phyloP scores from a whole-genome alignment of 2,888 invertebrate genomes.

The Hydropsyche betteni region DNA sequence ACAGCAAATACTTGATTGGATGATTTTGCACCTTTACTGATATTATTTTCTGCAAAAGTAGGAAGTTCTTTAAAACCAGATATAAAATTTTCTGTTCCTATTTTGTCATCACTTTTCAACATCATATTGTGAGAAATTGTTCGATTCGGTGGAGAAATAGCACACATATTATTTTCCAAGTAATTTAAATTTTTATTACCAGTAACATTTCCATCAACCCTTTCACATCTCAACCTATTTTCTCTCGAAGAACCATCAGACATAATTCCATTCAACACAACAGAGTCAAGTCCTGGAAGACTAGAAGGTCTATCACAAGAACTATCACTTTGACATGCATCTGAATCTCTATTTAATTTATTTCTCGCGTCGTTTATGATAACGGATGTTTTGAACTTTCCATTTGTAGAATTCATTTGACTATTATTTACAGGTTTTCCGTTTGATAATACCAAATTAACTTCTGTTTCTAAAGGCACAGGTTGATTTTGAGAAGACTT shows the following conservation, averaged over 20 bases:
- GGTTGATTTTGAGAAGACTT: slow-evolving; percentile 56
- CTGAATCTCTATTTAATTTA: slow-evolving; percentile 40
- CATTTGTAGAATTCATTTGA: slow-evolving; percentile 52
- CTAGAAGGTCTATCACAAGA: slow-evolving; percentile 45
- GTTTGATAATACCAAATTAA: slow-evolving; percentile 63
- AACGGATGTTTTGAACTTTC: slow-evolving; percentile 47
- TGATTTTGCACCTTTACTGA: slow-evolving; percentile 53
- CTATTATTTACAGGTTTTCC: slow-evolving; percentile 58
- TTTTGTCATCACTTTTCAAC: slow-evolving; percentile 56
- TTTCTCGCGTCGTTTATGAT: slow-evolving; percentile 42
- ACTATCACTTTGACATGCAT: slow-evolving; percentile 35
- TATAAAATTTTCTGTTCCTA: slow-evolving; percentile 60
- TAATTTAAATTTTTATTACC: slow-evolving; percentile 5
- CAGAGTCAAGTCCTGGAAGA: slow-evolving; percentile 48
- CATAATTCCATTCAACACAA: slow-evolving; percentile 12
- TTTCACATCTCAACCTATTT: slow-evolving; percentile 6
- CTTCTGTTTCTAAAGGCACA: slow-evolving; percentile 64
- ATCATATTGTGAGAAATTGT: slow-evolving; percentile 64
- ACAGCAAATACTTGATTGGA: slow-evolving; percentile 64
- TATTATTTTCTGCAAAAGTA: slow-evolving; percentile 52
- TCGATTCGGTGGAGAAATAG: slow-evolving; percentile 63
- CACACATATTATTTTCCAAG: slow-evolving; percentile 54
- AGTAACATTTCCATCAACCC: not conserved
- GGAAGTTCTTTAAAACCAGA: slow-evolving; percentile 63
- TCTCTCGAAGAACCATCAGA: slow-evolving; percentile 2